Evolutionary conservation across 2,797 vertebrate species (phyloP).

Genomic region (Garrulus glandarius): DNA sequence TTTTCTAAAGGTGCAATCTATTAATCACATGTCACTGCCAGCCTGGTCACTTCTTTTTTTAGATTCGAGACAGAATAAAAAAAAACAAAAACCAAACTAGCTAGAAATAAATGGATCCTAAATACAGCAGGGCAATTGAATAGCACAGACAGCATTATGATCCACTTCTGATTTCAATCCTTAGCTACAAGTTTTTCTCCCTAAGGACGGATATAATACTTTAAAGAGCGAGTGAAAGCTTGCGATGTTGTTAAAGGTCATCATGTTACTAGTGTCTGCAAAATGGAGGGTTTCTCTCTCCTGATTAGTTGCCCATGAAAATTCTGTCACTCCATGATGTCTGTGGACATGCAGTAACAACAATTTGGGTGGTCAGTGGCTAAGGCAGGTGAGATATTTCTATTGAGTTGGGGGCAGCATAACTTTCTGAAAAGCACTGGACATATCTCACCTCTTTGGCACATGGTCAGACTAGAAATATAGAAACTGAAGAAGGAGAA

Average conservation of each 20-base stretch:
- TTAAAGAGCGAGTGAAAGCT: constrained; percentile 22
- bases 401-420: neutral
- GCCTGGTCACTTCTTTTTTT: constrained; percentile 54
- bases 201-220: neutral
- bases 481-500: neutral
- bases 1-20: constrained; percentile 62
- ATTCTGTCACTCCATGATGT: neutral
- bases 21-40: constrained; percentile 62
- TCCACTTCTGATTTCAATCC: constrained; percentile 43
- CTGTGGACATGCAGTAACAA: neutral
- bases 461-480: neutral
- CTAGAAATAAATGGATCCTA: constrained; percentile 47
- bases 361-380: neutral
- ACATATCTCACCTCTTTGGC: neutral
- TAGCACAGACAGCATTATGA: constrained; percentile 24
- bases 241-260: constrained; percentile 31
- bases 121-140: constrained; percentile 34
- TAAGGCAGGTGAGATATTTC: neutral
- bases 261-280: constrained; percentile 12
- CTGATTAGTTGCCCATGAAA: constrained; percentile 6
- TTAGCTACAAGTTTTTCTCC: neutral
- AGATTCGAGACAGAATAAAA: constrained; percentile 20
- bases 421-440: neutral
- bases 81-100: neutral
- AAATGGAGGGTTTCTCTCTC: neutral